A percentile compares a stretch with the other conserved stretches of the same genome.
These are phyloP conservation scores for Heterocephalus glaber DNA, from an alignment of 2,113 vertebrate genomes.

Conservation along the genomic window DNA sequence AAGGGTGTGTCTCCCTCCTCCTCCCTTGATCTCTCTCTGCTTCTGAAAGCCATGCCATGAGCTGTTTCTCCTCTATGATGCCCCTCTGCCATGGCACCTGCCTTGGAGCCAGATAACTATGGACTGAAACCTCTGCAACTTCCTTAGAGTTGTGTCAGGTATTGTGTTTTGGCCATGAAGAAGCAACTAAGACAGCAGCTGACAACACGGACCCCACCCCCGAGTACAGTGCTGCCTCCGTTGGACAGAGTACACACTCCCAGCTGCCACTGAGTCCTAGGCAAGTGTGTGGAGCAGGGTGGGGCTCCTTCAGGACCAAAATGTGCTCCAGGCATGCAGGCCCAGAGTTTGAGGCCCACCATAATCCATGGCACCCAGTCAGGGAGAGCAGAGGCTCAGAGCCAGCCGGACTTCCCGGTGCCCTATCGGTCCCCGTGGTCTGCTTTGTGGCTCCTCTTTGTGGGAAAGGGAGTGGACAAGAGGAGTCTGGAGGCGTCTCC, in stretches of 20 bases:
- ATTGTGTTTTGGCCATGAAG: too few relatives aligned
- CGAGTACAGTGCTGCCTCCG: not conserved
- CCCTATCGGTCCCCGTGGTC: not conserved
- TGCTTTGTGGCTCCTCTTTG: too few relatives aligned
- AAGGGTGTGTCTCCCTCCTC: not conserved
- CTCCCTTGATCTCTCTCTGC: not conserved
- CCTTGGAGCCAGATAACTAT: not conserved
- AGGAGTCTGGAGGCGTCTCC: fast-evolving
- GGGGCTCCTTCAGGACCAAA: too few relatives aligned
- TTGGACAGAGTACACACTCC: not conserved
- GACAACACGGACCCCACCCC: not conserved
- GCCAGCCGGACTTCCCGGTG: too few relatives aligned
- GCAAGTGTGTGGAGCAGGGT: not conserved
- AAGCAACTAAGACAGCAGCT: not conserved
- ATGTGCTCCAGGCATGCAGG: fast-evolving
- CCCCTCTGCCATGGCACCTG: not conserved
- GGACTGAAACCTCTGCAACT: not conserved
- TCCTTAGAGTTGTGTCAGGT: not conserved
- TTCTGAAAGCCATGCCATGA: not conserved
- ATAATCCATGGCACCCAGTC: not conserved
- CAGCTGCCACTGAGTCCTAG: not conserved
- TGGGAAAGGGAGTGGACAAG: too few relatives aligned
- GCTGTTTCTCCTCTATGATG: not conserved
- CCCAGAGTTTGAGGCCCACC: too few relatives aligned
- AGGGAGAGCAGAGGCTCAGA: not conserved